Base-by-base conservation (phyloP, 2,888 invertebrate genomes). In the Trichacis sp. region DNA sequence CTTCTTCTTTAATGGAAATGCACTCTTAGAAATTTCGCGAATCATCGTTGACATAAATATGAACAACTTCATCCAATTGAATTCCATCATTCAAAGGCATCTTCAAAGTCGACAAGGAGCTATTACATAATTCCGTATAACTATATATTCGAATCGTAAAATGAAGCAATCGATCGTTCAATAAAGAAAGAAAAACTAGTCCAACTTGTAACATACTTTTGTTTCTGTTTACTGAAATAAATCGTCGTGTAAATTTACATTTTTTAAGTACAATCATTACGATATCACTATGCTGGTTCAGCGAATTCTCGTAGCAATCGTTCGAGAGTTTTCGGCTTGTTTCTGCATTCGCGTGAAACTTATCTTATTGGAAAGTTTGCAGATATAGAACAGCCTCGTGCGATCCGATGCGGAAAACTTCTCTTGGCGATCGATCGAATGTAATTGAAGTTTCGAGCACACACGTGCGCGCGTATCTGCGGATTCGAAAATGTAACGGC, bases 361-460 rank as follows among this genome's bases (percentile, higher is more conserved):
- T 72, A 70, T 73, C 68, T 70, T 63, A 69, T 70, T 70, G 48
- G 56, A 68, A 72, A 70, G 69, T 73, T 72, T 65, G 66, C 64
- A 60, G 67, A 59, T 60, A 64, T 69, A 51, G 64, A 63, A 64
- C 54, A 53, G 65, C 57, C 53, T 69, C 65, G 69, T 65, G 70
- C 69, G 67, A 73, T 71, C n/a, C n/a, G n/a, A n/a, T 68, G 65
- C 64, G 60, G 49, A 45, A 51, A 73, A 70, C 67, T 73, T 71
- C 68, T 66, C 61, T 47, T 8, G 33, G 36, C 47, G 56, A 64
- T 60, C 72, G 69, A 73, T 73, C 68, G 57, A 66, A 64, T 61
- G 70, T 73, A 71, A 73, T 73, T 73, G 70, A 72, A 73, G 68
- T 73, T 67, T 69, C 61, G 66, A 64, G 61, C 68, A 58, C 52